phyloP scores from a whole-genome alignment of 1,140 invertebrate species.

The Drosophila nannoptera region DNA sequence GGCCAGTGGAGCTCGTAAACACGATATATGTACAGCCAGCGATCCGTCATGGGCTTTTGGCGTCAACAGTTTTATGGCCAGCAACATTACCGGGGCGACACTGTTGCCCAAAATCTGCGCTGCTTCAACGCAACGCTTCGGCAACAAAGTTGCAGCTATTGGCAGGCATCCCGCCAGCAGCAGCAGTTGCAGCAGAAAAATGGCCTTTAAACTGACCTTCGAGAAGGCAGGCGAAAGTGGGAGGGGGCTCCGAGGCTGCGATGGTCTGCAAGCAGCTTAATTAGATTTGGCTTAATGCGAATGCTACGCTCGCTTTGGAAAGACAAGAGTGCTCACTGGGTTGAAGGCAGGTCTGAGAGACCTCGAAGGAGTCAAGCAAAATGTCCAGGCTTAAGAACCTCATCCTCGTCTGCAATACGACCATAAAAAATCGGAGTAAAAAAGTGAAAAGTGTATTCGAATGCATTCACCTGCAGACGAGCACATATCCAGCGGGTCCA shows the following conservation, averaged over 20 bases:
- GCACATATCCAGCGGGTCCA: too few relatives aligned
- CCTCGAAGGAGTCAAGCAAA: background rate
- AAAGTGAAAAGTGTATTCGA: too few relatives aligned
- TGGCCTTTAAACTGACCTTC: constrained; percentile 59
- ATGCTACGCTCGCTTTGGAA: constrained; percentile 33
- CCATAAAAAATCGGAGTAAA: too few relatives aligned
- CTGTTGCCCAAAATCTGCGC: constrained; percentile 69
- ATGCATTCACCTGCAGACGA: too few relatives aligned
- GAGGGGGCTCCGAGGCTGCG: background rate
- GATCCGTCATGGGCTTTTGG: constrained; percentile 41
- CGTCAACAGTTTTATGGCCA: constrained; percentile 49
- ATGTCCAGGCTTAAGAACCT: too few relatives aligned
- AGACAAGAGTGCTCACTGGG: constrained; percentile 13
- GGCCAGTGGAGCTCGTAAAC: constrained; percentile 4
- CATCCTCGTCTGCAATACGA: too few relatives aligned
- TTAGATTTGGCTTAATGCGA: constrained; percentile 60
- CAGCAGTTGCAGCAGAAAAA: background rate
- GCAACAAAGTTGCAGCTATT: constrained; percentile 64
- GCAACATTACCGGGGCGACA: constrained; percentile 66
- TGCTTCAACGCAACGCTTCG: constrained; percentile 68
- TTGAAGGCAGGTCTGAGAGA: constrained; percentile 28
- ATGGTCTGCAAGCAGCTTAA: constrained; percentile 43
- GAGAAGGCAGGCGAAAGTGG: background rate
- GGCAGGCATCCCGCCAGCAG: constrained; percentile 17
- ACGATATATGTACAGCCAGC: background rate